A percentile compares a stretch with the other conserved stretches of the same genome.
Conservation (phyloP, 1,140 invertebrate genomes). For the Heterodera schachtii region DNA sequence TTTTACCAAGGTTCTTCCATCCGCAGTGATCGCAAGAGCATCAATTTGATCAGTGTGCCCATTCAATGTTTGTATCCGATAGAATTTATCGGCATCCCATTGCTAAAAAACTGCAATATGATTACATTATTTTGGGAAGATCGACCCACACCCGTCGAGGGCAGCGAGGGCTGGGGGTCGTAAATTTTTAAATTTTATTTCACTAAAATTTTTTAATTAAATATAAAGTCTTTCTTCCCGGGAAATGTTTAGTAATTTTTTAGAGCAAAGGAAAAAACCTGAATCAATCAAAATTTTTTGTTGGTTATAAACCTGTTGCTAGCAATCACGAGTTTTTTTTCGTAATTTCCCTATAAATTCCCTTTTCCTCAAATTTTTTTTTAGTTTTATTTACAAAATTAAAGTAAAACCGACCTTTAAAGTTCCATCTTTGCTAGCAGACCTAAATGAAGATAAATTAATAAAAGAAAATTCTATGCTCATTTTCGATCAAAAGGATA, state of each 20-base stretch:
- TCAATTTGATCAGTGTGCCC: conserved; percentile 71
- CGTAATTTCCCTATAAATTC: too few species aligned
- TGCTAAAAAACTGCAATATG: conserved; percentile 75
- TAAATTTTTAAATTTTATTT: too few species aligned
- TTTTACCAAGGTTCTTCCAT: conserved; percentile 49
- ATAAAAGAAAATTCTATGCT: background rate
- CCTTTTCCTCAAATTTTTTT: background rate
- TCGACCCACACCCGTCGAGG: too few species aligned
- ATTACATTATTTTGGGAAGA: too few species aligned
- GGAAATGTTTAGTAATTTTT: too few species aligned
- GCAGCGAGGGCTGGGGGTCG: too few species aligned
- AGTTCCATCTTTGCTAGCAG: conserved; percentile 86
- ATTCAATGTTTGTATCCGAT: conserved; percentile 69
- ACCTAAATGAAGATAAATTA: conserved; percentile 58
- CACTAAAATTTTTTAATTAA: too few species aligned
- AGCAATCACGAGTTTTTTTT: too few species aligned
- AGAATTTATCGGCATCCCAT: conserved; percentile 93
- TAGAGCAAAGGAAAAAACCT: too few species aligned
- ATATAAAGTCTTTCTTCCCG: too few species aligned
- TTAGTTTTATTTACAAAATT: background rate
- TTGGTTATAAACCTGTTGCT: background rate
- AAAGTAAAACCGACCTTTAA: conserved; percentile 44
- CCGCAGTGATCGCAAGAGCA: conserved; percentile 40
- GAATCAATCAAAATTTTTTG: too few species aligned
- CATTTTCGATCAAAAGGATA: too few species aligned